Base-by-base conservation (phyloP, 2,888 invertebrate species). In the Acronicta psi region DNA sequence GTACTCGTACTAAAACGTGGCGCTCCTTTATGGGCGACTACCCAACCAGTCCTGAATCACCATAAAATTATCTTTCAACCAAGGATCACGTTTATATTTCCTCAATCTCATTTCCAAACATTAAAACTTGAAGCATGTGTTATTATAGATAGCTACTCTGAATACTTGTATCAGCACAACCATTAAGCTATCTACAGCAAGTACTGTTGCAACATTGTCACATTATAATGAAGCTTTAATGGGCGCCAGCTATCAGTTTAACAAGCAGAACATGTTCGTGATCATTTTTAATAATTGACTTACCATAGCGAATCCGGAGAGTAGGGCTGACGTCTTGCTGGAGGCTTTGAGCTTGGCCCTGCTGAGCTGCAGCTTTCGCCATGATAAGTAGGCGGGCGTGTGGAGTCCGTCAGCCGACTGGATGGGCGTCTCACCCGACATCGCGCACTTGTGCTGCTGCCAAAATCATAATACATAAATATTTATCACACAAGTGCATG, bases 241-340 rank as follows among this genome's bases (percentile, higher is more conserved):
- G 37, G 20, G n/a, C 40, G 31, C 51, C 42, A 61, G 40, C 45
- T 14, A 17, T 17, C 43, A 59, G 36, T 49, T 69, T 55, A 41
- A 34, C 25, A 23, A 31, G 25, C 41, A 23, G 37, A 49, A 41
- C 55, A 6, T 46, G 40, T 46, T 42, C 2, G 16, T 29, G 14
- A 25, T 31, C 8, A 54, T 53, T 20, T 34, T n/a, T 23, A 18
- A 2, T 13, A 18, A 18, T 31, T 34, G 34, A 87, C 93, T 90
- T 92, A 98, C 99, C 99, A 99, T 99, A 38, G 99, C 99, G 88
- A 99, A 99, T 66, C 99, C 99, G 20, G 99, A 98, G 40, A 99
- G 95, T 8, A 99, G 94, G 0, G 99, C 99, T 0, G 99, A 99
- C 1, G 99, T 99, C 89, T 99, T 97, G 90, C 99, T 99, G 50